These are phyloP conservation scores for Ateles fusciceps DNA, from an alignment of 2,797 vertebrate genomes.

Conservation along the genomic window DNA sequence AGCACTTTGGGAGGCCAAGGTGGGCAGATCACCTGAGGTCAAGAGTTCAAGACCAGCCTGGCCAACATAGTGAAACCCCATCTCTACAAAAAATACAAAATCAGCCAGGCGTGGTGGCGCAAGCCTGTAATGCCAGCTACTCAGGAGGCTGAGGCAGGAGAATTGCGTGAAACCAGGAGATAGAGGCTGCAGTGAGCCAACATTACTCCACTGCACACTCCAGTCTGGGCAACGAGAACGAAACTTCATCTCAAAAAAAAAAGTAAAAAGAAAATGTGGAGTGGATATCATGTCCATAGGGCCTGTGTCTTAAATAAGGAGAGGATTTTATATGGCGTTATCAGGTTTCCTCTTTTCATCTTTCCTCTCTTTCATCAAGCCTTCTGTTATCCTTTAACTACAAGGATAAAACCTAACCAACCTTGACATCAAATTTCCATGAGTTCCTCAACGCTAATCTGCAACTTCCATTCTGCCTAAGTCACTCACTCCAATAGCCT, in stretches of 20 bases:
- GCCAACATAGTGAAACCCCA: not conserved
- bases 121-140: not conserved
- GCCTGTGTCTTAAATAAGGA: not conserved
- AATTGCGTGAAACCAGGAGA: too few relatives aligned
- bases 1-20: not conserved
- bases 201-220: not conserved
- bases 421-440: not conserved
- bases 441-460: not conserved
- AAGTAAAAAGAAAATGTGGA: not conserved
- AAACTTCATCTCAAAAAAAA: not conserved
- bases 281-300: not conserved
- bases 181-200: too few relatives aligned
- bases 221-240: not conserved
- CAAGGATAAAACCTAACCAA: not conserved
- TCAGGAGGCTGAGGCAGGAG: too few relatives aligned
- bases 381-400: not conserved
- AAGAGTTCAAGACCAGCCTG: not conserved
- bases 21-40: not conserved
- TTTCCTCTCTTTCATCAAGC: not conserved
- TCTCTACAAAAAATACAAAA: not conserved
- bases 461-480: not conserved
- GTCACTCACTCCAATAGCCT: not conserved
- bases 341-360: not conserved
- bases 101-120: rapidly evolving
- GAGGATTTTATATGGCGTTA: not conserved